Evolutionary conservation across 2,113 vertebrate genomes (phyloP).

Genomic region (Catagonus wagneri): DNA sequence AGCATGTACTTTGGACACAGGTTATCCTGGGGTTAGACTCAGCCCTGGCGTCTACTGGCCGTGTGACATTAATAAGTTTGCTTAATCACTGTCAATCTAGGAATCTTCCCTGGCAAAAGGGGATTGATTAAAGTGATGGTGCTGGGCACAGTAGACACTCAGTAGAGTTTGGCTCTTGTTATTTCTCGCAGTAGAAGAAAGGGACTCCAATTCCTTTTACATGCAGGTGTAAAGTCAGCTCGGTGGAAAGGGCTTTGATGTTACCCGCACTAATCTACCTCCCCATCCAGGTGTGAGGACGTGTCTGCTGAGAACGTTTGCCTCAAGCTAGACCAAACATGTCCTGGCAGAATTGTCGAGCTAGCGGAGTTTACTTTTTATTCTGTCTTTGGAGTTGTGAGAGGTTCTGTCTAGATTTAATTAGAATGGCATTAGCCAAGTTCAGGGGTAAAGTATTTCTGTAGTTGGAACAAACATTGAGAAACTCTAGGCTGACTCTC

Average conservation of each 20-base stretch:
- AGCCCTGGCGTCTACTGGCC: background rate
- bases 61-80: background rate
- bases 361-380: constrained; percentile 67
- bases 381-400: constrained; percentile 73
- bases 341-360: constrained; percentile 46
- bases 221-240: background rate
- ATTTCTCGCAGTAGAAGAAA: background rate
- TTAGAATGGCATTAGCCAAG: constrained; percentile 62
- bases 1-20: background rate
- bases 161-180: background rate
- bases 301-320: constrained; percentile 63
- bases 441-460: background rate
- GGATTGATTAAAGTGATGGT: background rate
- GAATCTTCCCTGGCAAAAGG: background rate
- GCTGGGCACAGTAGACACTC: background rate
- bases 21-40: background rate
- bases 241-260: background rate
- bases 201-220: background rate
- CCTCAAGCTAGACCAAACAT: constrained; percentile 48
- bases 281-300: background rate
- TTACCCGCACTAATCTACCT: background rate
- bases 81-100: background rate
- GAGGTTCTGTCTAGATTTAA: constrained; percentile 67
- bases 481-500: background rate
- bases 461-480: background rate